Evolutionary conservation across 2,888 invertebrate species (phyloP).

Genomic region (Hermodice carunculata): DNA sequence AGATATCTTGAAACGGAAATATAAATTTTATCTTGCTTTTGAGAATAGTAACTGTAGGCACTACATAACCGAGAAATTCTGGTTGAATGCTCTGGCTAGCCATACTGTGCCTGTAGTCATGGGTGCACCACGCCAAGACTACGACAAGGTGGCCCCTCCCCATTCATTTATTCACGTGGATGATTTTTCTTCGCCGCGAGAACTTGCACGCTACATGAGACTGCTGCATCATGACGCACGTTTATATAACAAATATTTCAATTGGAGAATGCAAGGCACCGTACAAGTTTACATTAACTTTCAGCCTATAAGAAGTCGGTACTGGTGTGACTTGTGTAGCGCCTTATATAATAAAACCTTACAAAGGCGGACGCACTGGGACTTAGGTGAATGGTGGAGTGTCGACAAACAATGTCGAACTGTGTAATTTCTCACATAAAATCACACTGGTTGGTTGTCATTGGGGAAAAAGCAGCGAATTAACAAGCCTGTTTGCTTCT

Average conservation of each 20-base stretch:
- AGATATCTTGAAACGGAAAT: slow-evolving; percentile 14
- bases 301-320: slow-evolving; percentile 76
- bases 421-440: no score
- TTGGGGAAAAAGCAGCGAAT: no score
- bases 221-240: slow-evolving; percentile 88
- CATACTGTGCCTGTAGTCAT: slow-evolving; percentile 19
- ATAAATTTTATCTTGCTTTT: slow-evolving; percentile 21
- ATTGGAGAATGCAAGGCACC: slow-evolving; percentile 94
- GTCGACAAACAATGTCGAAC: slow-evolving; percentile 12
- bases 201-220: slow-evolving; percentile 87
- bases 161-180: slow-evolving; percentile 93
- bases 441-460: no score
- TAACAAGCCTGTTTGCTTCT: no score
- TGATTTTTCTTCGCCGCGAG: slow-evolving; percentile 89
- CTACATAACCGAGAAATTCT: slow-evolving; percentile 22
- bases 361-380: background rate
- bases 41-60: slow-evolving; percentile 21
- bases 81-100: slow-evolving; percentile 21
- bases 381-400: slow-evolving; percentile 22
- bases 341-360: slow-evolving; percentile 41
- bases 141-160: slow-evolving; percentile 11
- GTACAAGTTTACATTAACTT: slow-evolving; percentile 13
- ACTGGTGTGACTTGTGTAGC: slow-evolving; percentile 91
- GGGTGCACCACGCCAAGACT: slow-evolving; percentile 15
- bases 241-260: slow-evolving; percentile 94